These are phyloP conservation scores for Motacilla tschutschensis DNA, from an alignment of 2,113 vertebrate species.

Conservation along the genomic window DNA sequence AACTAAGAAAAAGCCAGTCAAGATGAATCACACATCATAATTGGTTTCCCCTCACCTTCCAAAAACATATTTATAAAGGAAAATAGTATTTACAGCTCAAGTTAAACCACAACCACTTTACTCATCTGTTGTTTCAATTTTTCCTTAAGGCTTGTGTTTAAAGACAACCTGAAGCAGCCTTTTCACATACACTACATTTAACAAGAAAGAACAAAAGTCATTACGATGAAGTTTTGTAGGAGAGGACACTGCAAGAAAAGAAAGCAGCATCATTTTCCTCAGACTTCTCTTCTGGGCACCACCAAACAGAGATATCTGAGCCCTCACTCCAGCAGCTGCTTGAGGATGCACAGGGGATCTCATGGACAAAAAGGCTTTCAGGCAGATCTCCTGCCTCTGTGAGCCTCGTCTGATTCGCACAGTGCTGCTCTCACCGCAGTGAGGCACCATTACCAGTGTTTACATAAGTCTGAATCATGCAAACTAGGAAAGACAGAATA, in stretches of 20 bases:
- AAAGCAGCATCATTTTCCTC: background rate
- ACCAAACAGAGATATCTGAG: background rate
- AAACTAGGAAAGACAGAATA: background rate
- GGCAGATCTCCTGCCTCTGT: background rate
- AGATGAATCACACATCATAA: background rate
- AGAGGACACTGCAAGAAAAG: background rate
- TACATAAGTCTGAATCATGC: background rate
- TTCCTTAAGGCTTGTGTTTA: background rate
- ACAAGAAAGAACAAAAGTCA: background rate
- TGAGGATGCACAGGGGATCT: background rate
- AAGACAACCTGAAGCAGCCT: background rate
- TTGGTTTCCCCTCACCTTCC: background rate
- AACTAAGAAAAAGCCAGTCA: background rate
- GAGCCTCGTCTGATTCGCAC: background rate
- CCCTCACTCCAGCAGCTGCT: background rate
- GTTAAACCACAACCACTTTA: background rate
- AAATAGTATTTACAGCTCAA: background rate
- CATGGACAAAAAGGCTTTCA: background rate
- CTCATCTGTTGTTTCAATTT: conserved; percentile 23
- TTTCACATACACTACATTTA: background rate
- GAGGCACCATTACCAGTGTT: background rate
- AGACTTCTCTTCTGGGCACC: background rate
- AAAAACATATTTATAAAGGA: background rate
- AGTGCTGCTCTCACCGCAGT: background rate
- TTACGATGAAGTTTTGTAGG: background rate